Evolutionary conservation across 2,888 invertebrate genomes (phyloP).

Genomic region (Tethea ocularis): DNA sequence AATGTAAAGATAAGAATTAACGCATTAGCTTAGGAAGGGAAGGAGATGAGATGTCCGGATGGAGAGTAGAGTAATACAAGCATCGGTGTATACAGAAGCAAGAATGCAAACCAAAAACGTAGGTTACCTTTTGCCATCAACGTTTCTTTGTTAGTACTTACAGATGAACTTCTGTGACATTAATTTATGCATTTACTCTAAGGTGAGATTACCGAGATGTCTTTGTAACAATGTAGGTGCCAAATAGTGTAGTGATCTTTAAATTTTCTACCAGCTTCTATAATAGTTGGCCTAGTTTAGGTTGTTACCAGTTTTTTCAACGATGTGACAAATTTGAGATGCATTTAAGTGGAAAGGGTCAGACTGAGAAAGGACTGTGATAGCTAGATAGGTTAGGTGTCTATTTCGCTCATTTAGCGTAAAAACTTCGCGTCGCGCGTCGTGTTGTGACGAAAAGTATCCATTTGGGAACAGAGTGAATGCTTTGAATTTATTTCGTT

Average conservation of each 20-base stretch:
- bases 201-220: conserved; percentile 55
- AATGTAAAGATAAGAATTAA: conserved; percentile 53
- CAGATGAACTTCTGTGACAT: conserved; percentile 53
- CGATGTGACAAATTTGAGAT: conserved; percentile 72
- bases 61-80: conserved; percentile 31
- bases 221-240: conserved; percentile 73
- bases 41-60: conserved; percentile 51
- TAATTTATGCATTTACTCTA: conserved; percentile 50
- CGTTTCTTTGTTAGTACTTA: conserved; percentile 67
- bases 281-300: conserved; percentile 75
- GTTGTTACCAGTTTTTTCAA: conserved; percentile 80
- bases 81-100: conserved; percentile 52
- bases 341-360: conserved; percentile 81
- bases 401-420: conserved; percentile 79
- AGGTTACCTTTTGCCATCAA: conserved; percentile 82
- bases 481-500: conserved; percentile 39
- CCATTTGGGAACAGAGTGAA: conserved; percentile 59
- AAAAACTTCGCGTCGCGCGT: conserved; percentile 65
- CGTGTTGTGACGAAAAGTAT: conserved; percentile 52
- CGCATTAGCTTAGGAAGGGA: conserved; percentile 42
- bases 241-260: conserved; percentile 76
- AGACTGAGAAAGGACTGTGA: conserved; percentile 84
- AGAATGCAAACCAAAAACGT: conserved; percentile 78
- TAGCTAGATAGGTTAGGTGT: conserved; percentile 80
- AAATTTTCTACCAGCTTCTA: conserved; percentile 71